Conservation (phyloP, 1,140 invertebrate species). For the Berghia stephanieae region DNA sequence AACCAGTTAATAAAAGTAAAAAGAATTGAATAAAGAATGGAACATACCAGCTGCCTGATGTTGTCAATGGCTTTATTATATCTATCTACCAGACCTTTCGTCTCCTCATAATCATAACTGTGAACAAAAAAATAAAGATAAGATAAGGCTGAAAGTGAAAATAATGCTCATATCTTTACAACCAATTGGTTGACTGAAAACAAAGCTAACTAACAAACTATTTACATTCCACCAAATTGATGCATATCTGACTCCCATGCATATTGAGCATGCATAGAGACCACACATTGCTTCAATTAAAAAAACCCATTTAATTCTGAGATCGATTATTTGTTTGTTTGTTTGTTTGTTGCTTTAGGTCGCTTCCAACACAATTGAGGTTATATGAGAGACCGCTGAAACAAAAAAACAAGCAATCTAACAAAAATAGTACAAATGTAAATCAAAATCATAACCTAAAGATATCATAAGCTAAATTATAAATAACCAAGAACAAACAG, state of each 20-base stretch:
- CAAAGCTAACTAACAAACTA: not conserved
- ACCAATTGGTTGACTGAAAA: not conserved
- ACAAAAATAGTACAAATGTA: too few relatives aligned
- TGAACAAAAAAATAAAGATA: slow-evolving; percentile 39
- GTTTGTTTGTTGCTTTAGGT: too few relatives aligned
- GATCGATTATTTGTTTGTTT: too few relatives aligned
- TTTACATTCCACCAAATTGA: not conserved
- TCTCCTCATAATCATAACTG: slow-evolving; percentile 95
- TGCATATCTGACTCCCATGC: not conserved
- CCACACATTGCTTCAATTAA: too few relatives aligned
- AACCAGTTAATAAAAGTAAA: not conserved
- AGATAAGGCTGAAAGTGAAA: not conserved
- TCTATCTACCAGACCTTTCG: slow-evolving; percentile 92
- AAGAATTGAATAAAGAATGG: not conserved
- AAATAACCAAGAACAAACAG: too few relatives aligned
- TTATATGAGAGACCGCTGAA: too few relatives aligned
- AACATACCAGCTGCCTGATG: slow-evolving; percentile 88
- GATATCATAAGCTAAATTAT: too few relatives aligned
- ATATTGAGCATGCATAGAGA: not conserved
- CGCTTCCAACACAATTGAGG: too few relatives aligned
- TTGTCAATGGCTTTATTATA: slow-evolving; percentile 96
- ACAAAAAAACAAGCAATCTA: too few relatives aligned
- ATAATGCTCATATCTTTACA: not conserved
- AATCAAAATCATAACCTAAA: too few relatives aligned
- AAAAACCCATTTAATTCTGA: too few relatives aligned